phyloP scores from a whole-genome alignment of 2,797 vertebrate species.

The Crax fasciolata region DNA sequence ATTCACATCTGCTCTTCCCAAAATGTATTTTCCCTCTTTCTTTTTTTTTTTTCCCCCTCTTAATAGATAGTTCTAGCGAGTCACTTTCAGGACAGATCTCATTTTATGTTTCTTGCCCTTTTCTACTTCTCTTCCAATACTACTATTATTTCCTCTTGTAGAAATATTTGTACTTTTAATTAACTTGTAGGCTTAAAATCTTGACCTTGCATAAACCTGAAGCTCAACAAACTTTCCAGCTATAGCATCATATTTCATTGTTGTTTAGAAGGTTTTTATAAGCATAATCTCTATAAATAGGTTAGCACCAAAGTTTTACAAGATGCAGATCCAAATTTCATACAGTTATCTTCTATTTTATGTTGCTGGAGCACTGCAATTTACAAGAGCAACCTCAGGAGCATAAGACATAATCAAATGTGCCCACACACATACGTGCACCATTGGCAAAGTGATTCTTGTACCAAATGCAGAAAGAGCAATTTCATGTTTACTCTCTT shows the following conservation, averaged over 20 bases:
- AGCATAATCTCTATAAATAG: not conserved
- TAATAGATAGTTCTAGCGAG: not conserved
- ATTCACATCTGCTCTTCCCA: not conserved
- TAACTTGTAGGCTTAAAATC: not conserved
- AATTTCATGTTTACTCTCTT: not conserved
- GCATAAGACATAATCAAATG: conserved; percentile 10
- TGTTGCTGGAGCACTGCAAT: not conserved
- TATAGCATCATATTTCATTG: not conserved
- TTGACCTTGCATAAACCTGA: not conserved
- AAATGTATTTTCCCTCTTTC: not conserved
- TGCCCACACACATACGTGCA: not conserved
- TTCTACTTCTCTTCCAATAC: not conserved
- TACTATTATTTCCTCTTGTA: not conserved
- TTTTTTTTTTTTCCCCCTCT: not conserved
- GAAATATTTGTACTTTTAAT: not conserved
- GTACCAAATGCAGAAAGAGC: not conserved
- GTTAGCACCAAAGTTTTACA: not conserved
- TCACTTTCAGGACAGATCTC: not conserved
- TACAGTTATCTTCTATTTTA: not conserved
- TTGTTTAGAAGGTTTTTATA: not conserved
- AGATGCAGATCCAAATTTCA: conserved; percentile 8
- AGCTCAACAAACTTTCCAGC: not conserved
- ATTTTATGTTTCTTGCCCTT: not conserved
- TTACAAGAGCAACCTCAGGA: conserved; percentile 13
- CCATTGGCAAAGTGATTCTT: not conserved